Conservation (phyloP, 1,140 invertebrate genomes). For the Penaeus japonicus region DNA sequence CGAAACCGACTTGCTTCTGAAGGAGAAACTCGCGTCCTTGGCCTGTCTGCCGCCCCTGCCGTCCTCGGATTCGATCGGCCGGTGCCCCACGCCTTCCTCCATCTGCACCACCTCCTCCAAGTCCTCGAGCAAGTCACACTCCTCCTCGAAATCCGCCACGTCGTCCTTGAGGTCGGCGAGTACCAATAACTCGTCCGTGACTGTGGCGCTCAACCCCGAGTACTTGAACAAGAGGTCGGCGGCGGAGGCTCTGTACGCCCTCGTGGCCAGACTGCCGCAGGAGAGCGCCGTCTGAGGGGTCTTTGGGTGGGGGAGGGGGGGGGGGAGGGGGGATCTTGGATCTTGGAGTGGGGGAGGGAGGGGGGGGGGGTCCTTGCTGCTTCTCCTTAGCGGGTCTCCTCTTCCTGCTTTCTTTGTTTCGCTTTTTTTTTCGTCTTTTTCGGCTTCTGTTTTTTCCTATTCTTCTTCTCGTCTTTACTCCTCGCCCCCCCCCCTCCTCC, state of each 20-base stretch:
- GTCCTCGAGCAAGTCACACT: background rate
- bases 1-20: conserved; percentile 1
- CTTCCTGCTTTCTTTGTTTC: too few species aligned
- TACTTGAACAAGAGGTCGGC: background rate
- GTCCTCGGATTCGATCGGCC: too few species aligned
- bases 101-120: conserved; percentile 9
- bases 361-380: background rate
- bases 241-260: background rate
- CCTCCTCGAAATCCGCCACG: background rate
- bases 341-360: background rate
- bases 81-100: conserved; percentile 36
- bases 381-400: too few species aligned
- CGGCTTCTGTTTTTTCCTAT: too few species aligned
- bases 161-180: background rate
- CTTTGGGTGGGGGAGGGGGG: background rate
- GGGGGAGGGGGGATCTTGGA: background rate
- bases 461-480: too few species aligned
- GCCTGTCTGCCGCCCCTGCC: background rate
- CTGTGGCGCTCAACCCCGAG: conserved; percentile 36
- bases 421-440: too few species aligned
- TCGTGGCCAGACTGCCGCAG: background rate
- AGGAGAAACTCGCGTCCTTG: conserved; percentile 13
- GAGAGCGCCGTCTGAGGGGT: conserved; percentile 21
- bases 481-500: too few species aligned
- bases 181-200: background rate